Conservation (phyloP, 2,797 vertebrate genomes). For the Hemitrygon akajei region DNA sequence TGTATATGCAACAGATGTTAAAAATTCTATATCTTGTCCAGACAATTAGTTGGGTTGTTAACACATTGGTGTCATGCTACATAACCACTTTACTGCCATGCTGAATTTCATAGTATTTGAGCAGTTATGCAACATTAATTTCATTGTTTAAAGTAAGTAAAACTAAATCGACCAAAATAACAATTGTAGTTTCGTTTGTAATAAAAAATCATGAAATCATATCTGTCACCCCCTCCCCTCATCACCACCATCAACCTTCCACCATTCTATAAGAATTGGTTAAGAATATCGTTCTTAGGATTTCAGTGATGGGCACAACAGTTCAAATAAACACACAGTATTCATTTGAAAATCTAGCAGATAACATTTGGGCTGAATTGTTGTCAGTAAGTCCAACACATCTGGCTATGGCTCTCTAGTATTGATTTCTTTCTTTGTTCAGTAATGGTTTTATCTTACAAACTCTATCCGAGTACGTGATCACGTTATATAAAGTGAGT, state of each 20-base stretch:
- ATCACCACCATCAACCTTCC: too few species aligned
- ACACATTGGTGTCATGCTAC: background rate
- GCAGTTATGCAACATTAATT: background rate
- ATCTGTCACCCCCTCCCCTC: too few species aligned
- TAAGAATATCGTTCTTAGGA: background rate
- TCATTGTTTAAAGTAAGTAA: background rate
- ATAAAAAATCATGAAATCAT: too few species aligned
- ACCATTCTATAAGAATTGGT: background rate
- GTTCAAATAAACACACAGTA: too few species aligned
- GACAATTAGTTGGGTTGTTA: conserved; percentile 12
- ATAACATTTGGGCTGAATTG: background rate
- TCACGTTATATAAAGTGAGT: background rate
- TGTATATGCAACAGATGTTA: conserved; percentile 24
- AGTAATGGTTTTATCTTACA: background rate
- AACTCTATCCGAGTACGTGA: background rate
- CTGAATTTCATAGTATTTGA: background rate
- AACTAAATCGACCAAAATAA: conserved; percentile 3
- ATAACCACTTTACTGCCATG: background rate
- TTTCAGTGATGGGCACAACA: background rate
- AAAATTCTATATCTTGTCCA: conserved; percentile 4
- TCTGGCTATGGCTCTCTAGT: background rate
- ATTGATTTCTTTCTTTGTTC: background rate
- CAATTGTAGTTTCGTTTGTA: background rate
- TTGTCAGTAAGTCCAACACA: background rate
- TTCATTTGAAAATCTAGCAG: too few species aligned